Base-by-base conservation (phyloP, 2,113 vertebrate genomes). In the Trinectes maculatus region DNA sequence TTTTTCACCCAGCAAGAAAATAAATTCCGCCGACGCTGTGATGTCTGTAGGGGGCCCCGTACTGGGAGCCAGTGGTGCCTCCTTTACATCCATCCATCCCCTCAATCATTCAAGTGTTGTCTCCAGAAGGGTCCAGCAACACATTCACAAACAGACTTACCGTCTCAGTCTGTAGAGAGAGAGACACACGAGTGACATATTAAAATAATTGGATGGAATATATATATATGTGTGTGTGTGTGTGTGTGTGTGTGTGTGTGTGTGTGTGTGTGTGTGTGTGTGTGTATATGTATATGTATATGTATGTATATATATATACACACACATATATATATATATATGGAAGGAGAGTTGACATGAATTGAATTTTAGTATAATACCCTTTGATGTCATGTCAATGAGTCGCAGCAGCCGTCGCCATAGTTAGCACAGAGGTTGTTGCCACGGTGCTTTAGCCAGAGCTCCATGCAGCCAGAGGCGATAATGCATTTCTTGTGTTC, bases 401-500 rank as follows among this genome's bases (percentile, higher is more conserved):
- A 74, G 52, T 46, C 18, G 49, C 72, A 51, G 42, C 46, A 42
- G 71, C 57, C 8, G 8, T 26, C 60, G 31, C 34, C 10, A 8
- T 21, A 67, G 63, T 82, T 70, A 68, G 72, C 57, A 29, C 33
- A 36, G 74, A 68, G 71, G 71, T 74, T 40, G 51, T 71, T 70
- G 67, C 53, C 60, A 62, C 15, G 24, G 63, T 40, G 48, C 59
- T 37, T 72, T 72, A 46, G 55, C 55, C 19, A 36, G 54, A 54
- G 49, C 39, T 49, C 80, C 71, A 8, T 26, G 0, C 76, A 74
- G 59, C 80, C 57, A 0, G 48, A 80, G 71, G 85, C 75, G 87
- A 79, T 87, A 89, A 91, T 89, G 89, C 86, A 84, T 77, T 91
- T 91, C 80, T 79, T 77, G 77, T 89, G 89, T 91, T 87, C 80